A percentile compares a stretch with the other conserved stretches of the same genome.
These are phyloP conservation scores for Drosophila flavopinicola DNA, from an alignment of 2,888 invertebrate genomes.

Conservation along the genomic window DNA sequence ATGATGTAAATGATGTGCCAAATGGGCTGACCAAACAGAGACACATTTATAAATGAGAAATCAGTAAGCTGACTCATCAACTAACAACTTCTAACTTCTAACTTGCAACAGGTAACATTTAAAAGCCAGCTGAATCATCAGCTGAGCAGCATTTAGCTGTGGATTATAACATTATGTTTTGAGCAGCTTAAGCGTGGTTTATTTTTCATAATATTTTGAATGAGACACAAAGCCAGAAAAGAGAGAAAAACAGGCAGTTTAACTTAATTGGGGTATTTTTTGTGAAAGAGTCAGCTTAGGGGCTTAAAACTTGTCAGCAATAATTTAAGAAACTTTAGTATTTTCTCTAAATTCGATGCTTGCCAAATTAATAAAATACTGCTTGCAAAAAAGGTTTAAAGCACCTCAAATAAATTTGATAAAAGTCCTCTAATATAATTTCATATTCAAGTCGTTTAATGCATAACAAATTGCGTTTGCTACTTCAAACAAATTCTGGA, in stretches of 20 bases:
- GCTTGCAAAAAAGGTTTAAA: too few relatives aligned
- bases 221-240: background rate
- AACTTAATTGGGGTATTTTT: background rate
- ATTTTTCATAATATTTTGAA: background rate
- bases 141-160: constrained; percentile 15
- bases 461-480: too few relatives aligned
- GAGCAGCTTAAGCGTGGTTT: background rate
- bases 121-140: constrained; percentile 6
- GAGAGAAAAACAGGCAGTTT: background rate
- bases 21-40: constrained; percentile 23
- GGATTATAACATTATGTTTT: constrained; percentile 6
- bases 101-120: constrained; percentile 1
- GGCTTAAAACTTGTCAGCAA: too few relatives aligned
- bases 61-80: constrained; percentile 8
- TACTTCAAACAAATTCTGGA: background rate
- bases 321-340: too few relatives aligned
- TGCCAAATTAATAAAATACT: too few relatives aligned
- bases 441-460: too few relatives aligned
- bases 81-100: background rate
- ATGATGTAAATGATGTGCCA: constrained; percentile 33
- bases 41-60: background rate
- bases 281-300: background rate
- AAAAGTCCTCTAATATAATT: too few relatives aligned
- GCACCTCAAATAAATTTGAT: too few relatives aligned
- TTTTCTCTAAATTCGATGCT: too few relatives aligned